A percentile compares a stretch with the other conserved stretches of the same genome.
Evolutionary conservation across 2,113 vertebrate genomes (phyloP).

Genomic region (Pampusana beccarii): DNA sequence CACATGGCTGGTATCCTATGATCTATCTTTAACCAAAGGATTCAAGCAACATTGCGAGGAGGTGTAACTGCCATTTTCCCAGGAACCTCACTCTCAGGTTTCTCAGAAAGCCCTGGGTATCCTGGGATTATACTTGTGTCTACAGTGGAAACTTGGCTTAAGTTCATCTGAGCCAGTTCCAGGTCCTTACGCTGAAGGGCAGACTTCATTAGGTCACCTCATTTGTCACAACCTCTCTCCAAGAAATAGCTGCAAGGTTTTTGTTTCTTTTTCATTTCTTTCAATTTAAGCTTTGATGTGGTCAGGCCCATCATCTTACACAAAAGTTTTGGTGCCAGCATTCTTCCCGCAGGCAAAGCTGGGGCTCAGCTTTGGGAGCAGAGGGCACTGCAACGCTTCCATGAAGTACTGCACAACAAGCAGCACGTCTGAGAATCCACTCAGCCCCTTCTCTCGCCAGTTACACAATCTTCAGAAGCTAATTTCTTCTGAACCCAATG

Average conservation of each 20-base stretch:
- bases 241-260: neutral
- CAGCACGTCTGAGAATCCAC: neutral
- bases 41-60: neutral
- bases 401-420: neutral
- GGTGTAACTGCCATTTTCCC: neutral
- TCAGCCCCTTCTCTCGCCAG: neutral
- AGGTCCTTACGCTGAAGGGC: neutral
- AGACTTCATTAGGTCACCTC: neutral
- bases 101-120: neutral
- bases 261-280: neutral
- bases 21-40: neutral
- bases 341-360: neutral
- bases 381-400: neutral
- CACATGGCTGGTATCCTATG: neutral
- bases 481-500: neutral
- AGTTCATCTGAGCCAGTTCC: neutral
- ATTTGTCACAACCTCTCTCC: neutral
- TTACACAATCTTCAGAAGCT: neutral
- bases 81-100: neutral
- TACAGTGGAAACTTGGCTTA: conserved; percentile 21
- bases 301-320: neutral
- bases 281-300: neutral
- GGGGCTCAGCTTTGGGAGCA: neutral
- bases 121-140: neutral
- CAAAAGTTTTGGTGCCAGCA: neutral